phyloP scores from a whole-genome alignment of 2,888 invertebrate species.

The Sesia apiformis region DNA sequence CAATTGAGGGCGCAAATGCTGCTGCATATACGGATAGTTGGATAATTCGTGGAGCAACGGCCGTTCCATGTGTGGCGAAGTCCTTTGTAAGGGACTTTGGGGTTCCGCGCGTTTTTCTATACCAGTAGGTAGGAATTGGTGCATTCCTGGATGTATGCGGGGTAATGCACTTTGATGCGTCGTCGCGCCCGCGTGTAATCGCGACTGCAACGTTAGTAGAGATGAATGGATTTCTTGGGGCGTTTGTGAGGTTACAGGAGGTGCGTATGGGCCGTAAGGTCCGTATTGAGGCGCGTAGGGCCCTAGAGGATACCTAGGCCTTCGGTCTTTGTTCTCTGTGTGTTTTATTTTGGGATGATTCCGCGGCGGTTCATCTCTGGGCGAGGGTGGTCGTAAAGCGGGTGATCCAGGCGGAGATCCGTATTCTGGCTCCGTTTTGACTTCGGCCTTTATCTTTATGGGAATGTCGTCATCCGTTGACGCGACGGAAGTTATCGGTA shows the following conservation, averaged over 20 bases:
- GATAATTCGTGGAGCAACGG: conserved; percentile 9
- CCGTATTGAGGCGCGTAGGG: conserved; percentile 68
- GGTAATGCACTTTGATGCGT: neutral
- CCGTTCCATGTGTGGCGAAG: neutral
- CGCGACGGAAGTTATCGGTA: conserved; percentile 1
- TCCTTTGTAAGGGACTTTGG: neutral
- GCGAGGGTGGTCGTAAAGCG: conserved; percentile 30
- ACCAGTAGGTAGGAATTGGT: neutral
- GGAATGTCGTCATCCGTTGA: conserved; percentile 22
- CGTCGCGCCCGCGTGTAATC: conserved; percentile 1
- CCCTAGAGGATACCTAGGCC: conserved; percentile 55
- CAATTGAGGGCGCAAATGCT: conserved; percentile 13
- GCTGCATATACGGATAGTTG: conserved; percentile 12
- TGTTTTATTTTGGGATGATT: conserved; percentile 60
- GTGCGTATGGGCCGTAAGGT: conserved; percentile 61
- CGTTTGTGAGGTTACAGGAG: conserved; percentile 13
- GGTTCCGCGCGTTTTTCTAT: neutral
- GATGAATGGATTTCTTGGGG: conserved; percentile 5
- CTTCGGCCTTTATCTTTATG: conserved; percentile 58
- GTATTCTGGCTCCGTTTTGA: conserved; percentile 64
- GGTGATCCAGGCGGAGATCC: conserved; percentile 44
- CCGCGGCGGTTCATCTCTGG: conserved; percentile 35
- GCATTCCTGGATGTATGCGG: neutral
- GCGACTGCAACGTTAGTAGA: conserved; percentile 4
- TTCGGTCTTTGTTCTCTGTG: conserved; percentile 60